Conservation (phyloP, 2,888 invertebrate species). For the Andrena flavipes region DNA sequence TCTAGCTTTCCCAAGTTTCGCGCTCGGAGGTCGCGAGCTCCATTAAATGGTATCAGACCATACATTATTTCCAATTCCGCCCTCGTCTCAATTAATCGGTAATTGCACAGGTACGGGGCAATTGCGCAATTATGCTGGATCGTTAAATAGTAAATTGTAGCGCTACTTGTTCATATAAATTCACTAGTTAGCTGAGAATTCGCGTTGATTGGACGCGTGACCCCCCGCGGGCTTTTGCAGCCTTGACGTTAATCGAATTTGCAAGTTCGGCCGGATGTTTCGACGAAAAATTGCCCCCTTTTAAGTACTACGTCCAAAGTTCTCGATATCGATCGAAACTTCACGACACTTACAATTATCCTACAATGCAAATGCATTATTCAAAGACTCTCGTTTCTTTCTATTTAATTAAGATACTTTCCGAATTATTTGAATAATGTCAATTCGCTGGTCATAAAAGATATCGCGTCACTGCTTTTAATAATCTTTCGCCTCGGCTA, state of each 20-base stretch:
- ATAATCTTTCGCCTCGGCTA: too few relatives aligned
- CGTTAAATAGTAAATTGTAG: conserved; percentile 57
- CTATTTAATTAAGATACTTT: too few relatives aligned
- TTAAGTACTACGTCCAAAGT: too few relatives aligned
- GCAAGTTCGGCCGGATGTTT: conserved; percentile 52
- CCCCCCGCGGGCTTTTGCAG: conserved; percentile 46
- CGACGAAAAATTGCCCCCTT: conserved; percentile 1
- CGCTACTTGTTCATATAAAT: conserved; percentile 57
- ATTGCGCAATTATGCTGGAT: conserved; percentile 36
- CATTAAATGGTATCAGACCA: not conserved
- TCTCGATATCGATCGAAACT: too few relatives aligned
- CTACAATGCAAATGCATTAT: too few relatives aligned
- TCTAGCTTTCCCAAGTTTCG: not conserved
- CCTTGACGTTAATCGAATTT: conserved; percentile 70
- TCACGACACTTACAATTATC: too few relatives aligned
- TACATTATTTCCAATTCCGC: conserved; percentile 11
- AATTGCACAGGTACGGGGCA: conserved; percentile 11
- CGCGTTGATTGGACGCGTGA: conserved; percentile 62
- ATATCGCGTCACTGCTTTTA: too few relatives aligned
- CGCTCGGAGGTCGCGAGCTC: not conserved
- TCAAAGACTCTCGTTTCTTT: too few relatives aligned
- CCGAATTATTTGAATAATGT: too few relatives aligned
- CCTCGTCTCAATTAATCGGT: conserved; percentile 13
- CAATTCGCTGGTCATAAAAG: too few relatives aligned
- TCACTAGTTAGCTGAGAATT: conserved; percentile 57